Evolutionary conservation across 2,888 invertebrate species (phyloP).

Genomic region (Gastrophysa polygoni): DNA sequence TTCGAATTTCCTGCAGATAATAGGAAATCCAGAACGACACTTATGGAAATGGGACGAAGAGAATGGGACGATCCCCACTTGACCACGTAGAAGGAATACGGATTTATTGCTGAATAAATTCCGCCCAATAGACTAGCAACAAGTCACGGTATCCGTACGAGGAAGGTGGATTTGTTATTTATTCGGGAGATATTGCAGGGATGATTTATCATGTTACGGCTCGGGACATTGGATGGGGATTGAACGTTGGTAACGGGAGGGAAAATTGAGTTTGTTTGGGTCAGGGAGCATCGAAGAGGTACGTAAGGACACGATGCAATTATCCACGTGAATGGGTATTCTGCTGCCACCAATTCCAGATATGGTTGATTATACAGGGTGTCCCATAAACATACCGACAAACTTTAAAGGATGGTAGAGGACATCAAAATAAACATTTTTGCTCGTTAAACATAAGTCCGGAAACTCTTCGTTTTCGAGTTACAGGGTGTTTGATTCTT

Average conservation of each 20-base stretch:
- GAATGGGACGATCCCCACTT: constrained; percentile 26
- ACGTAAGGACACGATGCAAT: background rate
- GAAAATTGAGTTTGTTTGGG: background rate
- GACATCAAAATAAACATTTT: no score
- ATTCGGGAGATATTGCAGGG: background rate
- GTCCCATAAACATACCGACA: no score
- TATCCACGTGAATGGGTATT: background rate
- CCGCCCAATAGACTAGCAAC: constrained; percentile 27
- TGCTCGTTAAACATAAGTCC: no score
- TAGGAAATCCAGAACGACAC: constrained; percentile 34
- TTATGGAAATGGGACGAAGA: constrained; percentile 34
- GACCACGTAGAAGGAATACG: constrained; percentile 33
- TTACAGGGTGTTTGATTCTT: no score
- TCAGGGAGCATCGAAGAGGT: background rate
- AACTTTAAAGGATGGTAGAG: no score
- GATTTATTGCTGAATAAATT: constrained; percentile 36
- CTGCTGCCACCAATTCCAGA: no score
- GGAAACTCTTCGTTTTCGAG: no score
- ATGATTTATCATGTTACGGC: background rate
- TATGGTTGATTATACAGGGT: no score
- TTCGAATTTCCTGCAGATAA: constrained; percentile 35
- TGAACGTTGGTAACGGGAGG: background rate
- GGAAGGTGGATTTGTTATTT: constrained; percentile 5
- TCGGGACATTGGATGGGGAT: background rate
- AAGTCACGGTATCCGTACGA: constrained; percentile 19